Conservation (phyloP, 2,797 vertebrate species). For the Ambastaia sidthimunki region DNA sequence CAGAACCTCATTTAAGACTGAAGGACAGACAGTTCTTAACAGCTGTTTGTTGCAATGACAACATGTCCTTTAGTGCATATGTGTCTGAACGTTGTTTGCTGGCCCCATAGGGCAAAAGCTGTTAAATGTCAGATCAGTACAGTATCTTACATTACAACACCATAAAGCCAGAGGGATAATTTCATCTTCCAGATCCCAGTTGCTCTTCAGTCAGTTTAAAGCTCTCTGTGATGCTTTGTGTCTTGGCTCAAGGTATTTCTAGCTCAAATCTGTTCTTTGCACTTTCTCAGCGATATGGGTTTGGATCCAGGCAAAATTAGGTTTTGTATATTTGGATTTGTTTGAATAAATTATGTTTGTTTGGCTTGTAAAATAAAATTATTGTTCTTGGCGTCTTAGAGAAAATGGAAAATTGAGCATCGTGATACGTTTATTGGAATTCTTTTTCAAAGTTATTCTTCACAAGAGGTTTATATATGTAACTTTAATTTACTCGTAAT, state of each 20-base stretch:
- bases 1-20: slow-evolving; percentile 71
- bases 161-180: background rate
- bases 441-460: slow-evolving; percentile 47
- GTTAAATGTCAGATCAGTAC: slow-evolving; percentile 15
- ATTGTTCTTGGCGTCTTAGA: slow-evolving; percentile 63
- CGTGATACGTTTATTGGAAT: slow-evolving; percentile 60
- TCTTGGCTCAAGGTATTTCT: background rate
- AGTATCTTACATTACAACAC: background rate
- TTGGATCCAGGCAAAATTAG: slow-evolving; percentile 54
- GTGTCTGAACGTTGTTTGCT: slow-evolving; percentile 19
- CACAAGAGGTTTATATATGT: slow-evolving; percentile 50
- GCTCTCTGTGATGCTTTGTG: slow-evolving; percentile 14
- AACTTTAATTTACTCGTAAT: slow-evolving; percentile 58
- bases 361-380: slow-evolving; percentile 67
- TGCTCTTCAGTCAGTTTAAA: slow-evolving; percentile 15
- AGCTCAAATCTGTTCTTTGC: background rate
- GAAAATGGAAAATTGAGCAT: slow-evolving; percentile 59
- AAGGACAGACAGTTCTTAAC: slow-evolving; percentile 68
- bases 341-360: slow-evolving; percentile 66
- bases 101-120: background rate
- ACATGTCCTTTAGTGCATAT: slow-evolving; percentile 43
- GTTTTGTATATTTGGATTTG: slow-evolving; percentile 65
- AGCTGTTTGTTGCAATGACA: slow-evolving; percentile 75
- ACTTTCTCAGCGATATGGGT: slow-evolving; percentile 28
- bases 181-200: background rate